Conservation (phyloP, 2,888 invertebrate species). For the Blastobasis lacticolella region DNA sequence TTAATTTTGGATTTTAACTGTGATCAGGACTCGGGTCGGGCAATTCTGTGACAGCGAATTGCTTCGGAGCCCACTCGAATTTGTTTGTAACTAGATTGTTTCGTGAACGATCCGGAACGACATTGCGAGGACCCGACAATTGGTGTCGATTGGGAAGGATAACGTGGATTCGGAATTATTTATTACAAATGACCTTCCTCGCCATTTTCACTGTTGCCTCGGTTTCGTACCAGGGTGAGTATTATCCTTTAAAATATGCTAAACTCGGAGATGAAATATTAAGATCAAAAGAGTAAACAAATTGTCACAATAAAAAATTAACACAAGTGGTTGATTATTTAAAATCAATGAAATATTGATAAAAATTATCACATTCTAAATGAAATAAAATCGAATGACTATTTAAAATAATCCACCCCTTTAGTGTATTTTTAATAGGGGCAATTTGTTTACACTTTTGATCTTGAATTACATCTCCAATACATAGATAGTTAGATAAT, state of each 20-base stretch:
- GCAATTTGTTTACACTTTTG: too few relatives aligned
- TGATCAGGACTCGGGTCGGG: conserved; percentile 40
- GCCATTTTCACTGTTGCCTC: conserved; percentile 40
- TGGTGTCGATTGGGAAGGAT: conserved; percentile 16
- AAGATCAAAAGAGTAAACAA: too few relatives aligned
- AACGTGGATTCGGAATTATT: conserved; percentile 13
- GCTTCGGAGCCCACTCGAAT: conserved; percentile 47
- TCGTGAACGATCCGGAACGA: conserved; percentile 19
- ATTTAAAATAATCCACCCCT: too few relatives aligned
- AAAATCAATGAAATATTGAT: too few relatives aligned
- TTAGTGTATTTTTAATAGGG: too few relatives aligned
- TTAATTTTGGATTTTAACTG: conserved; percentile 52
- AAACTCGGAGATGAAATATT: not conserved
- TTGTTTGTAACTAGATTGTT: conserved; percentile 34
- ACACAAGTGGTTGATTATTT: too few relatives aligned
- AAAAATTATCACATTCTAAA: too few relatives aligned
- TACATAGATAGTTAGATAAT: too few relatives aligned
- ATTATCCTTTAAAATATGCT: not conserved
- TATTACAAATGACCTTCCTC: conserved; percentile 38
- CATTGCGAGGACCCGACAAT: conserved; percentile 12
- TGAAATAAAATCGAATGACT: too few relatives aligned
- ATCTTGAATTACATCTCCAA: too few relatives aligned
- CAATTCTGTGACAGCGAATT: conserved; percentile 35
- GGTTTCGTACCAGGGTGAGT: conserved; percentile 57
- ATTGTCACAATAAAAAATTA: too few relatives aligned